phyloP scores from a whole-genome alignment of 2,113 vertebrate genomes.

The Sprattus sprattus region DNA sequence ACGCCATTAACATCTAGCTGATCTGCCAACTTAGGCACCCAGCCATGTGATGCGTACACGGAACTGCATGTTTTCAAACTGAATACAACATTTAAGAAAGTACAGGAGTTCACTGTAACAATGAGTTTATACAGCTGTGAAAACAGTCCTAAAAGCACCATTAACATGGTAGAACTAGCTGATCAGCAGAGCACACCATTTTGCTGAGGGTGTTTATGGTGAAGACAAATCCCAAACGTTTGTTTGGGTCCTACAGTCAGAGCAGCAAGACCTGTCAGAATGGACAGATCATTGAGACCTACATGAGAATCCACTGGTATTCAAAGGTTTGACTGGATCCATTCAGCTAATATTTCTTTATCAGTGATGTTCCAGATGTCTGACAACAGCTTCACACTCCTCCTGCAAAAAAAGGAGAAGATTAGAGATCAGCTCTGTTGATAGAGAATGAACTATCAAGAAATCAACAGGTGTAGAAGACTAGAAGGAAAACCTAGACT shows the following conservation, averaged over 20 bases:
- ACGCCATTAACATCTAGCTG: background rate
- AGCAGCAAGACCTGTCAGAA: background rate
- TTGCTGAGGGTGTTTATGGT: background rate
- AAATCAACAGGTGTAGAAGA: background rate
- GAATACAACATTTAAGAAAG: background rate
- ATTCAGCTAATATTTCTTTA: slow-evolving; percentile 61
- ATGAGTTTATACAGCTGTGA: background rate
- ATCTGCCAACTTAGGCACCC: background rate
- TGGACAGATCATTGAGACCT: background rate
- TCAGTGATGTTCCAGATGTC: slow-evolving; percentile 69
- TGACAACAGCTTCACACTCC: slow-evolving; percentile 62
- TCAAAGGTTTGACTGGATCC: slow-evolving; percentile 62
- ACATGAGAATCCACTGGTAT: background rate
- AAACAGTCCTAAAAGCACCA: background rate
- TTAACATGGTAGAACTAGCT: background rate
- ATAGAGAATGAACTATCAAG: background rate
- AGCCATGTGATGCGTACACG: background rate
- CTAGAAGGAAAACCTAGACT: background rate
- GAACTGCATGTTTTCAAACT: background rate
- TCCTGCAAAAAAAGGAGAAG: slow-evolving; percentile 57
- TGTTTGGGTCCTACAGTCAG: background rate
- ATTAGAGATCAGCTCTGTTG: background rate
- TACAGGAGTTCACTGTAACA: background rate
- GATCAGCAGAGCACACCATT: background rate
- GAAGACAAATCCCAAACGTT: background rate